These are phyloP conservation scores for Drosophila affinis DNA, from an alignment of 2,888 invertebrate species.

Conservation along the genomic window DNA sequence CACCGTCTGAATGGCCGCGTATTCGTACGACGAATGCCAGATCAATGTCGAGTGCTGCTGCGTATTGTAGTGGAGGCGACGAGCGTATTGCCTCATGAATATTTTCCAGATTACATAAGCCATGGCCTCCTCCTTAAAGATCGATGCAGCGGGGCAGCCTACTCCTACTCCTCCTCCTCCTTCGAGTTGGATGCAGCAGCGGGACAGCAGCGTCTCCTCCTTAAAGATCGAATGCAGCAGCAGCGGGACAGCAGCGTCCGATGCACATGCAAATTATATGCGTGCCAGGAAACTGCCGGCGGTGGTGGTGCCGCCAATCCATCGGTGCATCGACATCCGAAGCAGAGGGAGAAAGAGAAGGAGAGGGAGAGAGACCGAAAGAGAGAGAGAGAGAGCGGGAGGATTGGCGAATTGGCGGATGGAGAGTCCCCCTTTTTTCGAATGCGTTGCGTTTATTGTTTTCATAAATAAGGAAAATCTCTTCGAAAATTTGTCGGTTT, in stretches of 20 bases:
- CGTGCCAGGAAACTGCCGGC: constrained; percentile 71
- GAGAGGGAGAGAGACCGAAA: background rate
- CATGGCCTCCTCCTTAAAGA: constrained; percentile 60
- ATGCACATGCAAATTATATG: constrained; percentile 79
- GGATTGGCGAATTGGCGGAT: background rate
- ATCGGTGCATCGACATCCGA: background rate
- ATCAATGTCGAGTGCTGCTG: constrained; percentile 62
- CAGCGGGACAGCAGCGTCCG: constrained; percentile 14
- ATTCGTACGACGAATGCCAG: constrained; percentile 65
- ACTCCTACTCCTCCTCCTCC: background rate
- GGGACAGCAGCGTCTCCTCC: constrained; percentile 23
- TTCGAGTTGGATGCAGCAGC: constrained; percentile 28
- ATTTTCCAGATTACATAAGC: constrained; percentile 83
- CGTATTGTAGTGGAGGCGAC: constrained; percentile 77
- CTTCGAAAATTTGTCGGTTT: constrained; percentile 69
- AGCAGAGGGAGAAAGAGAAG: background rate
- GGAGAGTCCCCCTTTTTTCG: constrained; percentile 57
- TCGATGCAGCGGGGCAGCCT: constrained; percentile 16
- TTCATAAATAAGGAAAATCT: constrained; percentile 71
- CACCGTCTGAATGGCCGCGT: constrained; percentile 63
- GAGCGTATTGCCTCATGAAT: constrained; percentile 81
- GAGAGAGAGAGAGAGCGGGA: background rate
- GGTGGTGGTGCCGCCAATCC: constrained; percentile 34
- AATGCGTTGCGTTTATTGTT: constrained; percentile 75
- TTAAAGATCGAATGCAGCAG: constrained; percentile 60